Evolutionary conservation across 2,113 vertebrate genomes (phyloP), one percentile per base, ranked within the genome.

Genomic region (Thunnus maccoyii): DNA sequence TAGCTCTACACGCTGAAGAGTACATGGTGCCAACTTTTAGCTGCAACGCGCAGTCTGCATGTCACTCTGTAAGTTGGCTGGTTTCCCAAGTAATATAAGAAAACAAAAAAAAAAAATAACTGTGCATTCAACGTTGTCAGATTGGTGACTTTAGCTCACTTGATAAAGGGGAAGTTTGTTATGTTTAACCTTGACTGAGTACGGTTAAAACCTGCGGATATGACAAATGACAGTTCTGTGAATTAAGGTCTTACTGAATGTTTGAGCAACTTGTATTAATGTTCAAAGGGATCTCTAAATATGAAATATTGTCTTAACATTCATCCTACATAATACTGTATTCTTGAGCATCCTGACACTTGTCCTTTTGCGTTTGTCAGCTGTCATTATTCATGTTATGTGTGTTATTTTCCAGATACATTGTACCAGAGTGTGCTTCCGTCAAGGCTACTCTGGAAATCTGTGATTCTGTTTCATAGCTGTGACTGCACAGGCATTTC

Each of bases 1-100:
- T 71, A 70, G 79, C 81, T 70, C 56, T 13, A 22, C 82, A 54
- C 63, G 55, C 76, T 65, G 75, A 64, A 76, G 77, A 74, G 82
- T 0, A 30, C 27, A 50, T 2, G 27, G 14, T 48, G 52, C n/a
- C 47, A 30, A 47, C 20, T 57, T 64, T 51, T 51, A 12, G 36
- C 27, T 11, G 64, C 64, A 72, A 78, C 65, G 81, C 47, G 56
- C 47, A 71, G 73, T 65, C 55, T 72, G 56, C 11, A 13, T 20
- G 44, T 66, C 76, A 56, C 32, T 22, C 48, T 27, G 18, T 46
- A 22, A 55, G 44, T 22, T 15, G 72, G 65, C 69, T 58, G 47
- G 20, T n/a, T 30, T 66, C 63, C 65, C 47, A 17, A 17, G 60
- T 50, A 10, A 57, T 32, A 27, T 2, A 5, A 20, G 11, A 22